Conservation (phyloP, 1,140 invertebrate species). For the Proctacanthus coquilletti region DNA sequence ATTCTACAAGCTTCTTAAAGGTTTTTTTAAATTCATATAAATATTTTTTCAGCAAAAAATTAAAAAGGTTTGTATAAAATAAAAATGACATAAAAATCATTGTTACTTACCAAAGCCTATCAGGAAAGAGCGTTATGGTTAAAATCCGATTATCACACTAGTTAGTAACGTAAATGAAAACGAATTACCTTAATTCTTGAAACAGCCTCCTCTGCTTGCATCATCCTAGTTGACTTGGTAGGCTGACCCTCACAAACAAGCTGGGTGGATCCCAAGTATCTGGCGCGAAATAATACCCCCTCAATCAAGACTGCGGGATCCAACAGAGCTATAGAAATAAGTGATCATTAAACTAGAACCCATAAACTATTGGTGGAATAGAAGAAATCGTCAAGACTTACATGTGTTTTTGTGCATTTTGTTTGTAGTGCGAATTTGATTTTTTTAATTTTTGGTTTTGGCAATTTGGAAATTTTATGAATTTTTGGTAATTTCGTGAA, state of each 20-base stretch:
- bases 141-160: too few relatives aligned
- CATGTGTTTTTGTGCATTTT: constrained; percentile 1
- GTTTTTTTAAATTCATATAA: too few relatives aligned
- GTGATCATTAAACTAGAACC: too few relatives aligned
- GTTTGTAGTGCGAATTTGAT: not conserved
- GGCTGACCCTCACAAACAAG: constrained; percentile 93
- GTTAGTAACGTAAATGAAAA: not conserved
- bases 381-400: too few relatives aligned
- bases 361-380: too few relatives aligned
- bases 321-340: constrained; percentile 48
- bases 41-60: too few relatives aligned
- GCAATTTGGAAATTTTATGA: not conserved
- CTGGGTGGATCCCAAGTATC: constrained; percentile 94
- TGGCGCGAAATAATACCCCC: constrained; percentile 91
- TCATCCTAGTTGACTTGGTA: constrained; percentile 95
- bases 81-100: constrained; percentile 1
- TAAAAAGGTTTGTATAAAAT: too few relatives aligned
- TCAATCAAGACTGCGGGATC: constrained; percentile 91
- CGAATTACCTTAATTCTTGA: constrained; percentile 86
- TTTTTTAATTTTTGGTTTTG: constrained; percentile 1
- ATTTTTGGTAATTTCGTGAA: constrained; percentile 1
- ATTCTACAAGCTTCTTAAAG: too few relatives aligned
- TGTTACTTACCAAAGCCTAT: constrained; percentile 25
- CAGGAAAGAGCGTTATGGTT: too few relatives aligned
- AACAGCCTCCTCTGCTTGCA: constrained; percentile 97